Evolutionary conservation across 2,888 invertebrate genomes (phyloP).

Genomic region (Sturmia bella): DNA sequence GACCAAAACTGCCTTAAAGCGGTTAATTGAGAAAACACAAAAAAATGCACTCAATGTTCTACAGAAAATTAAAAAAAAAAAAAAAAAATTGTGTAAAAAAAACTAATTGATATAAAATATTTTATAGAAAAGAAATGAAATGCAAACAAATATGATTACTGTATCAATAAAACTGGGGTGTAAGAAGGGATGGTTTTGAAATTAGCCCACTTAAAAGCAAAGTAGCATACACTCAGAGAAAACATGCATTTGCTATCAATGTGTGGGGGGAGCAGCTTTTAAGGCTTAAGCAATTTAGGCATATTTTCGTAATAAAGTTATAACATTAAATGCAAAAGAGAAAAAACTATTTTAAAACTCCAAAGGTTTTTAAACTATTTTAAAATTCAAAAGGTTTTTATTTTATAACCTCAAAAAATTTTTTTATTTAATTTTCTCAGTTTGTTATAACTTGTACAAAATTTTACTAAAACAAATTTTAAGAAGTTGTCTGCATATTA

Average conservation of each 20-base stretch:
- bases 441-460: no score
- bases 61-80: not conserved
- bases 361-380: no score
- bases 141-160: constrained; percentile 6
- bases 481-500: no score
- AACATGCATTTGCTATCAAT: not conserved
- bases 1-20: constrained; percentile 79
- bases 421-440: no score
- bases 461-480: no score
- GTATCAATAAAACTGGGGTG: constrained; percentile 17
- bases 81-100: constrained; percentile 14
- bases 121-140: constrained; percentile 33
- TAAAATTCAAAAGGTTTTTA: no score
- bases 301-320: no score
- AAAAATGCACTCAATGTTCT: constrained; percentile 36
- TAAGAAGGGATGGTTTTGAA: not conserved
- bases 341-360: no score
- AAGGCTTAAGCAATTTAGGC: no score
- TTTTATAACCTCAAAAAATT: no score
- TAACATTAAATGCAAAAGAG: no score
- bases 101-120: constrained; percentile 20
- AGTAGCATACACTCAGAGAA: not conserved
- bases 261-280: no score
- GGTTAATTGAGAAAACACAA: constrained; percentile 64
- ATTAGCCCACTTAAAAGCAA: not conserved